Conservation (phyloP, 2,113 vertebrate genomes). For the Laticauda colubrina region DNA sequence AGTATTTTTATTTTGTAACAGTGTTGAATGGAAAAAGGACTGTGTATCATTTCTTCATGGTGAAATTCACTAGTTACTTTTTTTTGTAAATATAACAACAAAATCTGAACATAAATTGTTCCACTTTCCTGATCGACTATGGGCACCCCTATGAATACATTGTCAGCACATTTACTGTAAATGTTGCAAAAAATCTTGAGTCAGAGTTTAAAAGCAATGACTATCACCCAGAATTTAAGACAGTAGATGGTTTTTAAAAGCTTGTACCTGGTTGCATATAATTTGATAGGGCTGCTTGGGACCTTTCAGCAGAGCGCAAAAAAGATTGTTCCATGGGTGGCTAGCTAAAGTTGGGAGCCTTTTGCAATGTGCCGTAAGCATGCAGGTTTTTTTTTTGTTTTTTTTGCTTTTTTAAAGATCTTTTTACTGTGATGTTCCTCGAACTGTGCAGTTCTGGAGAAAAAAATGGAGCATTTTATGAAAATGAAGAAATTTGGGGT, state of each 20-base stretch:
- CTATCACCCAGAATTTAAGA: background rate
- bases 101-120: background rate
- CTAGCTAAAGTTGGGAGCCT: background rate
- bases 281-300: background rate
- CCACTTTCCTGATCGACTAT: background rate
- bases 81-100: background rate
- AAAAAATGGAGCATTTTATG: background rate
- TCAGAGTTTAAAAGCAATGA: background rate
- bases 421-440: background rate
- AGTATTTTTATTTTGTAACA: background rate
- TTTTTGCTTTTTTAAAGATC: background rate
- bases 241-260: background rate
- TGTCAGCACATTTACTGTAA: background rate
- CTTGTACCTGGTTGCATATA: background rate
- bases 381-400: no score
- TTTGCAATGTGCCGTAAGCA: background rate
- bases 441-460: background rate
- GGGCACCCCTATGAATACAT: background rate
- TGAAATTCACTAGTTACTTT: background rate
- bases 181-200: background rate
- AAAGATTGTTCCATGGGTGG: background rate
- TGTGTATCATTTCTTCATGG: background rate
- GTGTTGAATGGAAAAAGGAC: slow-evolving; percentile 18
- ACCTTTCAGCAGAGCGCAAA: background rate
- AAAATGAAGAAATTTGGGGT: background rate